Evolutionary conservation across 2,797 vertebrate species (phyloP), one percentile per base, ranked within the genome.

Genomic region (Lindbergichthys nudifrons): DNA sequence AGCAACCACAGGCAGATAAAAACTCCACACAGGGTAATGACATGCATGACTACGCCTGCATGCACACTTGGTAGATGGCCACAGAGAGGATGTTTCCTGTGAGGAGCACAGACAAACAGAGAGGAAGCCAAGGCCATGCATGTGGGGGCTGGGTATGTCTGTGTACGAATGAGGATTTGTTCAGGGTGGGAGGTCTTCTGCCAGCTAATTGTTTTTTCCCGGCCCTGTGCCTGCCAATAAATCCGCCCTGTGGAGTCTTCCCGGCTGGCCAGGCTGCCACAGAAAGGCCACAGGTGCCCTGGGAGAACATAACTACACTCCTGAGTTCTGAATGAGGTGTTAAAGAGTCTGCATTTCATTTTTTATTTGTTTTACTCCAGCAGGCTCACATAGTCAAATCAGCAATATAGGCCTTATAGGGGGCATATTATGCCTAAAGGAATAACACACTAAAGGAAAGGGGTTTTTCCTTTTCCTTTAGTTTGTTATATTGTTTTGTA

Each of bases 131-230:
- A 73, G 80, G 78, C 66, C 69, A 65, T 64, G 73, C 61, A 73
- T 79, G 70, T 65, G 70, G 54, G 36, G 39, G 18, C 23, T 77
- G 65, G 80, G 74, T 70, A 21, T 68, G 52, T 74, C 43, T 60
- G 61, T 61, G 79, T 47, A 71, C 70, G 77, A 72, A 82, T 77
- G 26, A 72, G 70, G 67, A 61, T 77, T 81, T 85, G 71, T 82
- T 88, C 79, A 54, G 82, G 73, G 67, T 88, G 65, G 86, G 81
- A 84, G 87, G 88, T 85, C 87, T 82, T 74, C 77, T 73, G 69
- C 62, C 84, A 85, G 75, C 76, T 91, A 89, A 88, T 91, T 92
- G 84, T 89, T 79, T 91, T 91, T 89, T 74, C 58, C 72, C 54
- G 41, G 84, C 80, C 79, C 73, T 83, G 84, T 86, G 77, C 62